phyloP scores from a whole-genome alignment of 2,797 vertebrate genomes.

The Chelonia mydas region DNA sequence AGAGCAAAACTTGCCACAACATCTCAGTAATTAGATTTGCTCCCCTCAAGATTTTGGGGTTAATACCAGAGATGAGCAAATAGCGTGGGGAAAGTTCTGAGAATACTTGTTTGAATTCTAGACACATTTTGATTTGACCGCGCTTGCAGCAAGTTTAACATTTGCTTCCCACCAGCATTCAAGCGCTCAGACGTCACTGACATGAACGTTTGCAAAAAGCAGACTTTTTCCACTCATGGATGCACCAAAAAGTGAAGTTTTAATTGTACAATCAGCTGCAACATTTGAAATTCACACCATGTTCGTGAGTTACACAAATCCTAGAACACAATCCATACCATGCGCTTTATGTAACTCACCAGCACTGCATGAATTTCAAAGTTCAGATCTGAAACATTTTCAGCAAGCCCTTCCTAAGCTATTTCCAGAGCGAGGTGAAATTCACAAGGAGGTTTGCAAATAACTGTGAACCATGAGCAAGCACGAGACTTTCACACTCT shows the following conservation, averaged over 20 bases:
- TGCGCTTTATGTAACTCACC: constrained; percentile 61
- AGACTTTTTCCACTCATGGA: not conserved
- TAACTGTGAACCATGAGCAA: constrained; percentile 63
- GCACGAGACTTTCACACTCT: constrained; percentile 26
- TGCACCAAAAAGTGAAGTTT: not conserved
- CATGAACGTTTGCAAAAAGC: not conserved
- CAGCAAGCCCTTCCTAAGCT: constrained; percentile 49
- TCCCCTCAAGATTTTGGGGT: not conserved
- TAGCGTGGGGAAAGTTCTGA: not conserved
- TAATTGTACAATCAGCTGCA: constrained; percentile 48
- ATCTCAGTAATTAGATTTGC: not conserved
- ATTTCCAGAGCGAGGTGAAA: constrained; percentile 65
- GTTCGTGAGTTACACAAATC: constrained; percentile 56
- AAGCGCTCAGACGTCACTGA: accelerated
- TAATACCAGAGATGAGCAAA: not conserved
- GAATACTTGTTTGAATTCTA: not conserved
- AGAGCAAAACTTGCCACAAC: not conserved
- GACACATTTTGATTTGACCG: accelerated
- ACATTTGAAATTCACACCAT: not conserved
- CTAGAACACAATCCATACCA: constrained; percentile 27
- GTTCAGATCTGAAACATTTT: constrained; percentile 6
- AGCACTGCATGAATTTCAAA: constrained; percentile 64
- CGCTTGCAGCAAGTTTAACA: not conserved
- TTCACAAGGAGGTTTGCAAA: constrained; percentile 72
- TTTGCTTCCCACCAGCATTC: not conserved